A percentile compares a stretch with the other conserved stretches of the same genome.
Evolutionary conservation across 1,140 invertebrate species (phyloP).

Genomic region (Lethrus apterus): DNA sequence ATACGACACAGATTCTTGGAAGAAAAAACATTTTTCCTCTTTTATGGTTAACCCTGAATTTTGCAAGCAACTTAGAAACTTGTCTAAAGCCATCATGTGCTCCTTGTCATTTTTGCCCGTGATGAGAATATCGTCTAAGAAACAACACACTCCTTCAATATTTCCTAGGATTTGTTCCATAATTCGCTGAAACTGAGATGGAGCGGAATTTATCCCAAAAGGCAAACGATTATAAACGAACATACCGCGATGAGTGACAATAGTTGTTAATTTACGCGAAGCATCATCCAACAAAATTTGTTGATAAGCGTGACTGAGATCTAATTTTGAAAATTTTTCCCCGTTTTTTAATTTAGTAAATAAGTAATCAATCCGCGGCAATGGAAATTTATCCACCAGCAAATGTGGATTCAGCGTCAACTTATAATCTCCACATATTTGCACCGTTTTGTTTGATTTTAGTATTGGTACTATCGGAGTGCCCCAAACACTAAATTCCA

Average conservation of each 20-base stretch:
- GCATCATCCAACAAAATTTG: background rate
- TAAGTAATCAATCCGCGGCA: background rate
- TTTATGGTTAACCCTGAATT: constrained; percentile 18
- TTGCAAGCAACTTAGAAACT: constrained; percentile 12
- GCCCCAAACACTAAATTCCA: background rate
- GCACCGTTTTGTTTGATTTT: background rate
- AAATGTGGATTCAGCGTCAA: background rate
- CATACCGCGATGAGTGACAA: constrained; percentile 37
- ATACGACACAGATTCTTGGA: constrained; percentile 26
- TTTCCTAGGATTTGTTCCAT: constrained; percentile 16
- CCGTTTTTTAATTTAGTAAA: constrained; percentile 1
- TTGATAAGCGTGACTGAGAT: background rate
- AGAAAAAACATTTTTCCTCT: constrained; percentile 15
- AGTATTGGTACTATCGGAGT: background rate
- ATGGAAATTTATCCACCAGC: background rate
- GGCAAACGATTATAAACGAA: constrained; percentile 17
- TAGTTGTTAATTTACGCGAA: constrained; percentile 34
- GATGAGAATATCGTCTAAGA: constrained; percentile 15
- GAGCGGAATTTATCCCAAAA: constrained; percentile 32
- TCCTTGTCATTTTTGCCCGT: too few species aligned
- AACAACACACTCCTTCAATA: constrained; percentile 14
- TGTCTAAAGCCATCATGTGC: constrained; percentile 12
- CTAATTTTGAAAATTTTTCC: constrained; percentile 1
- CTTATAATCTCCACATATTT: background rate
- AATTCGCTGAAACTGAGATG: constrained; percentile 21